Evolutionary conservation across 2,113 vertebrate genomes (phyloP), one percentile per base, ranked within the genome.

Genomic region (Thryonomys swinderianus): DNA sequence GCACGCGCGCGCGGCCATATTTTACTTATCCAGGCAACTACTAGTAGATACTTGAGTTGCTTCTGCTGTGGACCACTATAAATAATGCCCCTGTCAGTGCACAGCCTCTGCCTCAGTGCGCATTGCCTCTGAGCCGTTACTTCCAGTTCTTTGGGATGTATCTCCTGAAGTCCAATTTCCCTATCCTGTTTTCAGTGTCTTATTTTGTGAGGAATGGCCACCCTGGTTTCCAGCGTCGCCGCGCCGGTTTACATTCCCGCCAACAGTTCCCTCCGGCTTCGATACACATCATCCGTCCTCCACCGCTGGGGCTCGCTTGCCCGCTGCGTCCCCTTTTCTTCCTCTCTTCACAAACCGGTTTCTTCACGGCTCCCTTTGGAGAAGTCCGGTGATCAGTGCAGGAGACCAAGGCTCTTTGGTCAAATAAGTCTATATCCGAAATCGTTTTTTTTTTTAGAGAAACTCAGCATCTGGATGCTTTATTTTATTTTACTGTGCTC

Each of bases 351-450:
- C 25, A 40, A 51, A 30, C 17, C 53, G 40, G 0, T 45, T 40
- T 66, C 42, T 25, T 51, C 79, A 8, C 34, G 25, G 16, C 59
- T 25, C n/a, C 42, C 20, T 32, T 81, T 5, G 45, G 34, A 69
- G 7, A 78, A 53, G n/a, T 20, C 30, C 37, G 9, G 12, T 64
- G 12, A n/a, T 17, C 2, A 1, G 7, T 42, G 10, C 16, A 1
- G 51, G 57, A 57, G 48, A 7, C 40, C 73, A 45, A 80, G 18
- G 2, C 12, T 14, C 59, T 74, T 82, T 14, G 7, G 51, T 74
- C 23, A 80, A 89, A 86, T 62, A 83, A 69, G 40, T 79, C 37
- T 51, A 73, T 48, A 32, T 51, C 80, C 84, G 27, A 71, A 55
- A 23, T 78, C 9, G 17, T 37, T 81, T 61, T 61, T 61, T 61